Evolutionary conservation across 1,140 invertebrate genomes (phyloP).

Genomic region (Globodera rostochiensis): DNA sequence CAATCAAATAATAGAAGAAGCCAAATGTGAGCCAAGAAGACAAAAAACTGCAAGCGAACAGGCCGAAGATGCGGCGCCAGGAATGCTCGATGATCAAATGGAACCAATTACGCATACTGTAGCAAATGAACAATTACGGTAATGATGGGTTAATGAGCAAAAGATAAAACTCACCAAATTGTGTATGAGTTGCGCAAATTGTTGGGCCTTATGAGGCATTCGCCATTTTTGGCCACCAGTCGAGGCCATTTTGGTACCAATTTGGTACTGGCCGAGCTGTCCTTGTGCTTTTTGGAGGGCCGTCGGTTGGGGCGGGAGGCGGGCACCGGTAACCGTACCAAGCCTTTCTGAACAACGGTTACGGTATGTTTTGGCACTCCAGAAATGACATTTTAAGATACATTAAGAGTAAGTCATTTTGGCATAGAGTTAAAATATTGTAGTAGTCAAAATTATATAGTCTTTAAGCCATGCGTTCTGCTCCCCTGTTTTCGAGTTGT

Average conservation of each 20-base stretch:
- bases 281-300: neutral
- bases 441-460: neutral
- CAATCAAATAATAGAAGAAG: conserved; percentile 69
- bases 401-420: neutral
- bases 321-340: neutral
- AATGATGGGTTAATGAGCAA: neutral
- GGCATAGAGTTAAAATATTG: neutral
- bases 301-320: neutral
- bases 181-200: conserved; percentile 35
- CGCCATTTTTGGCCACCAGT: conserved; percentile 52
- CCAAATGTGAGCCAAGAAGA: conserved; percentile 69
- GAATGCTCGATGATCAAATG: conserved; percentile 60
- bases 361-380: neutral
- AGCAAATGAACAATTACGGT: neutral
- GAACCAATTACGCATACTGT: conserved; percentile 62
- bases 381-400: neutral
- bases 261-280: neutral
- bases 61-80: conserved; percentile 68
- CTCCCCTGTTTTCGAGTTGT: neutral
- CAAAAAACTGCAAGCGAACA: conserved; percentile 68
- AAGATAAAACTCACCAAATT: conserved; percentile 30
- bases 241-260: conserved; percentile 19
- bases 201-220: conserved; percentile 52
- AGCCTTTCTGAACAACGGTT: conserved; percentile 6
- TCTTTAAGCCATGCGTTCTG: neutral